Percentiles rank a stretch among this genome's conserved stretches.
phyloP scores from a whole-genome alignment of 2,888 invertebrate genomes.

The Lasioglossum vierecki region DNA sequence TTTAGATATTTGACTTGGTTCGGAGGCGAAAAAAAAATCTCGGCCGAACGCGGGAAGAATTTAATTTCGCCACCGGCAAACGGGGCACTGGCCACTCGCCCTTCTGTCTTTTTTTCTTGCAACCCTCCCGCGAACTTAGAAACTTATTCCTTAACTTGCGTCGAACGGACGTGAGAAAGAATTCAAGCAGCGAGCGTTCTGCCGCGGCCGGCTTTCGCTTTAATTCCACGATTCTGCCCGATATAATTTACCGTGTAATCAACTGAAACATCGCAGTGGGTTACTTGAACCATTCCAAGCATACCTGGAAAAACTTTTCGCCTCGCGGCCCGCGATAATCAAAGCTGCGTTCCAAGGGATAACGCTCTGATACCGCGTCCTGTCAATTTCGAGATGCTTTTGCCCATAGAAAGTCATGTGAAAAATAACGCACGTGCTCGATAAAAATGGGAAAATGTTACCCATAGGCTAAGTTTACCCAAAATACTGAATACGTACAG shows the following conservation, averaged over 20 bases:
- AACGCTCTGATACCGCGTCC: constrained; percentile 34
- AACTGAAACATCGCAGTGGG: constrained; percentile 57
- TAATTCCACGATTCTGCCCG: constrained; percentile 52
- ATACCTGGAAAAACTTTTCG: constrained; percentile 43
- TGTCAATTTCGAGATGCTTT: constrained; percentile 62
- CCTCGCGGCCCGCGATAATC: constrained; percentile 29
- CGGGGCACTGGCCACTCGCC: constrained; percentile 11
- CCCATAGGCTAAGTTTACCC: not conserved
- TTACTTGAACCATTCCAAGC: constrained; percentile 45
- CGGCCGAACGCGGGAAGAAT: constrained; percentile 60
- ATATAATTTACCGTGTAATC: constrained; percentile 66
- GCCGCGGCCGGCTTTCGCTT: constrained; percentile 36
- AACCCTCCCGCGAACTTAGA: constrained; percentile 52
- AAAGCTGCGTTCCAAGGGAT: constrained; percentile 51
- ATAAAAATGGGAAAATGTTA: constrained; percentile 37
- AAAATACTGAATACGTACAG: not conserved
- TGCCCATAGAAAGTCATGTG: constrained; percentile 50
- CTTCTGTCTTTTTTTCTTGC: constrained; percentile 10
- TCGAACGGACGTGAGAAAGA: constrained; percentile 69
- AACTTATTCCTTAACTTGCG: constrained; percentile 69
- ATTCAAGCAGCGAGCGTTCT: constrained; percentile 59
- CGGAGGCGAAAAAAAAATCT: constrained; percentile 21
- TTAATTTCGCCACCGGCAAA: constrained; percentile 38
- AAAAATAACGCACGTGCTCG: constrained; percentile 52
- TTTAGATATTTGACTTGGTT: constrained; percentile 62